Evolutionary conservation across 1,140 invertebrate genomes (phyloP), one percentile per base, ranked within the genome.

Genomic region (Cyclina sinensis): DNA sequence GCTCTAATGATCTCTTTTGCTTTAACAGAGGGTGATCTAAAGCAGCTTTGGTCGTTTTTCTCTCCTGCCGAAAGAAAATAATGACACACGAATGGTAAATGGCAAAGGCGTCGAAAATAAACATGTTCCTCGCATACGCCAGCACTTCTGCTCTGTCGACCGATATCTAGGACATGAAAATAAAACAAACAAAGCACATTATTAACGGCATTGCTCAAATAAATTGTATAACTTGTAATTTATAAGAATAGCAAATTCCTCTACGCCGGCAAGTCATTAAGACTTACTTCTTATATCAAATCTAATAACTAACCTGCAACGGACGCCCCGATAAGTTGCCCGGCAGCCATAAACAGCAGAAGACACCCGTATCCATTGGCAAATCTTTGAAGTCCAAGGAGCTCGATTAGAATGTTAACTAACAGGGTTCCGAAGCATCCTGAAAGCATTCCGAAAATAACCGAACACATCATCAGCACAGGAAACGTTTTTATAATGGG

Each of bases 301-400:
- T 43, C 43, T 43, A 43, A 4, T 30, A 37, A 48, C 46, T 68
- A 54, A 93, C 92, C 90, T 83, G 91, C 91, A 5, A 90, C 18
- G 1, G 90, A 91, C 11, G 83, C 90, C 27, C 92, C 90, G 24
- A 89, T 37, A 18, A 93, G 74, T 27, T 85, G 83, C 18, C 92
- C 92, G 0, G 86, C 68, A 1, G 89, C 91, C 84, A 87, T 86
- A 48, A 92, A 91, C 14, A 93, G 59, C 32, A 92, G 32, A 27
- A 93, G 74, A 65, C 85, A 91, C 35, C 92, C 91, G 51, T 91
- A 92, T 39, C 81, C 92, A 39, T 80, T 90, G 35, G 90, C 81
- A 65, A 93, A 90, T 39, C 82, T 35, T 0, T 89, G 62, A 16
- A 90, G 43, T 16, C 90, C 91, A 18, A 93, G 85, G 14, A 92